phyloP scores from a whole-genome alignment of 2,113 vertebrate species.

The Halcyon malimbica region DNA sequence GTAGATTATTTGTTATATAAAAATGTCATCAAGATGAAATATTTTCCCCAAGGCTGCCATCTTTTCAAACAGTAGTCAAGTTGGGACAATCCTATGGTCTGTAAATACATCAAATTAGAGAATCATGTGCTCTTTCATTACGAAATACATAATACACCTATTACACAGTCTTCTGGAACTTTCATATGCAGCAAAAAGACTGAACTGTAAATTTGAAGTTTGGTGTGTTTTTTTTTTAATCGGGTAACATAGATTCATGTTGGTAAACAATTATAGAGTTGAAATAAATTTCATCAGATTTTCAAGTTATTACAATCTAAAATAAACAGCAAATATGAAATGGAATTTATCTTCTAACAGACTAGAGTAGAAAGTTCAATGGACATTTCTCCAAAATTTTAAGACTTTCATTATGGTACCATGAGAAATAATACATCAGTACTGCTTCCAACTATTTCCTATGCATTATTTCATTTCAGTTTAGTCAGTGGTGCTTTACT shows the following conservation, averaged over 20 bases:
- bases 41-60: background rate
- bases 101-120: background rate
- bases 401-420: background rate
- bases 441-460: background rate
- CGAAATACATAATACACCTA: background rate
- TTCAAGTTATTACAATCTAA: background rate
- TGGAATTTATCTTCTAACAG: background rate
- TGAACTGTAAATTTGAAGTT: background rate
- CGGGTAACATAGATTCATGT: background rate
- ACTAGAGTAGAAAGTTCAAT: background rate
- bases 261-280: background rate
- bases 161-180: background rate
- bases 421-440: background rate
- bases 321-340: background rate
- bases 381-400: background rate
- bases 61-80: background rate
- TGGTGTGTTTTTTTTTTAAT: background rate
- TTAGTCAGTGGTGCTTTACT: background rate
- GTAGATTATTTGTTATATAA: background rate
- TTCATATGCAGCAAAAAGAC: background rate
- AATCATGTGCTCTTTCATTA: background rate
- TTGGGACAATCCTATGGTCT: background rate
- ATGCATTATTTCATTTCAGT: background rate
- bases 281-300: background rate
- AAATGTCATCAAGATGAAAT: background rate